Evolutionary conservation across 2,888 invertebrate species (phyloP).

Genomic region (Lasioglossum oenotherae): DNA sequence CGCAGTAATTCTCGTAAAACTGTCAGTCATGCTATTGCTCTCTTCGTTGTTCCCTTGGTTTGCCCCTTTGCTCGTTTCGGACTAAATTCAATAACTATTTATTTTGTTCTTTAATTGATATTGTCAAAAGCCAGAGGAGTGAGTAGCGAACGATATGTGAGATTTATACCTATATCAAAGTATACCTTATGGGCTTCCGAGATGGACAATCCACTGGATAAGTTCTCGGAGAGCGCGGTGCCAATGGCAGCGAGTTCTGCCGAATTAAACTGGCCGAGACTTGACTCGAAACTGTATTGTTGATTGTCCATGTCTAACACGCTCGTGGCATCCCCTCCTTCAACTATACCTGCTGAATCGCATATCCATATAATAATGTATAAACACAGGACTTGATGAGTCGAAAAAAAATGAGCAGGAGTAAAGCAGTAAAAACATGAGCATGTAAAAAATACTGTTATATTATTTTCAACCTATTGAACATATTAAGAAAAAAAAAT

Average conservation of each 20-base stretch:
- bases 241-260: constrained; percentile 83
- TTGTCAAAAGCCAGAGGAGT: neutral
- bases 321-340: constrained; percentile 74
- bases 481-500: neutral
- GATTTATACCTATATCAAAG: neutral
- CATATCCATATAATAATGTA: neutral
- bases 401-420: neutral
- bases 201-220: constrained; percentile 85
- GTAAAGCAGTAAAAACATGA: neutral
- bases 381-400: neutral
- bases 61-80: constrained; percentile 55
- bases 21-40: constrained; percentile 85
- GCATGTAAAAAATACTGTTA: too few species aligned
- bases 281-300: constrained; percentile 79
- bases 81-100: constrained; percentile 48
- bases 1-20: constrained; percentile 85
- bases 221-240: constrained; percentile 84
- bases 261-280: constrained; percentile 82
- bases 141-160: neutral
- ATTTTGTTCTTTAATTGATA: neutral
- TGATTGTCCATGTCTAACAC: constrained; percentile 80
- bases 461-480: neutral
- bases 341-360: constrained; percentile 60
- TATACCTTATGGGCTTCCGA: constrained; percentile 81
- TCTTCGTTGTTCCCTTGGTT: constrained; percentile 64